These are phyloP conservation scores for Rhamnusium bicolor DNA, from an alignment of 2,888 invertebrate species.

Conservation along the genomic window DNA sequence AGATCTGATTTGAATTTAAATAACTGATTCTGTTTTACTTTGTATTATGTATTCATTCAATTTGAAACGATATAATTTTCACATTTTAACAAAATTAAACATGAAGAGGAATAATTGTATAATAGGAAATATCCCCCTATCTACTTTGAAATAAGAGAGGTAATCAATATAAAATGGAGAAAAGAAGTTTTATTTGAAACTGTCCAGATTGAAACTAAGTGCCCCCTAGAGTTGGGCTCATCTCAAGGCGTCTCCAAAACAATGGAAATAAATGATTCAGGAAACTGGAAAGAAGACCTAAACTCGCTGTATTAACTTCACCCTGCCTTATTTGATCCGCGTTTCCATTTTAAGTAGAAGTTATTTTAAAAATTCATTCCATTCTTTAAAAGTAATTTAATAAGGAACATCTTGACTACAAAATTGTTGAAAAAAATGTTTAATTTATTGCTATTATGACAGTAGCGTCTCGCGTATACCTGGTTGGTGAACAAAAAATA, in stretches of 20 bases:
- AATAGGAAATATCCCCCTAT: constrained; percentile 1
- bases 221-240: constrained; percentile 61
- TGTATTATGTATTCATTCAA: not conserved
- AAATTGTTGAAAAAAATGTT: constrained; percentile 3
- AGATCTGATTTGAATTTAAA: no score
- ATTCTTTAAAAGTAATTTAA: constrained; percentile 32
- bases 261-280: constrained; percentile 66
- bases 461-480: not conserved
- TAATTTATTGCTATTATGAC: not conserved
- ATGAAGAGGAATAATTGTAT: not conserved
- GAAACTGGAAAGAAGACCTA: constrained; percentile 51
- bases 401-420: constrained; percentile 15
- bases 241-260: constrained; percentile 60
- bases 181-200: constrained; percentile 61
- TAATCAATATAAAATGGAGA: constrained; percentile 61
- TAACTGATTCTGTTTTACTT: no score
- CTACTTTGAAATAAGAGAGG: constrained; percentile 36
- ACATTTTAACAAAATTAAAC: not conserved
- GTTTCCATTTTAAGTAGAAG: constrained; percentile 32
- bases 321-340: constrained; percentile 40
- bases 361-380: constrained; percentile 35
- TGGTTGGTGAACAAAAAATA: not conserved
- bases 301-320: constrained; percentile 53
- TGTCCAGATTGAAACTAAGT: constrained; percentile 66
- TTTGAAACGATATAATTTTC: not conserved